Conservation (phyloP, 92 coral and sea anemone genomes). For the Porites cylindrica region DNA sequence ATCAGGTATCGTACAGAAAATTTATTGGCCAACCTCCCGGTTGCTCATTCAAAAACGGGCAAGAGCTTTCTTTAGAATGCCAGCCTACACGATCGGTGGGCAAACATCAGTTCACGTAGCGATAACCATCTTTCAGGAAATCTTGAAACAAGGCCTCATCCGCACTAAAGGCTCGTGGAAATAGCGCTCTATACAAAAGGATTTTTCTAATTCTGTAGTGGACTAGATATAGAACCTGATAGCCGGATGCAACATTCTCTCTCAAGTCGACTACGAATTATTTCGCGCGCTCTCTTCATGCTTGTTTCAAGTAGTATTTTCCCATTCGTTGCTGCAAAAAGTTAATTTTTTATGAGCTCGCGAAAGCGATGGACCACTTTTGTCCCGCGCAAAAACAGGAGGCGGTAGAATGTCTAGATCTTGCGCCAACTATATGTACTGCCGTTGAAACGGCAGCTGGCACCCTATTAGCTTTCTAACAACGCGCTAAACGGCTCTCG, state of each 20-base stretch:
- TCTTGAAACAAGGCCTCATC: conserved; percentile 38
- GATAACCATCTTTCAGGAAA: conserved; percentile 55
- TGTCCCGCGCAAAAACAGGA: background rate
- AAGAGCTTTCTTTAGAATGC: background rate
- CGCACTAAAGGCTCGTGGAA: conserved; percentile 31
- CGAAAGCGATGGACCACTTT: conserved; percentile 23
- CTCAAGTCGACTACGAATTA: conserved; percentile 13
- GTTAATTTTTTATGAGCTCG: conserved; percentile 24
- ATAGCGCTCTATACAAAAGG: conserved; percentile 39
- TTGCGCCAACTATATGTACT: background rate
- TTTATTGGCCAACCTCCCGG: conserved; percentile 1
- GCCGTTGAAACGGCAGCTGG: conserved; percentile 32
- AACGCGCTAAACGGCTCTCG: conserved; percentile 49
- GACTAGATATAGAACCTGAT: conserved; percentile 26
- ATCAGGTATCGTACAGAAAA: conserved; percentile 21
- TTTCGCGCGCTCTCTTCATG: background rate
- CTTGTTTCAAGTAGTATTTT: background rate
- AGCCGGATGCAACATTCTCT: background rate
- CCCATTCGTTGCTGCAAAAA: background rate
- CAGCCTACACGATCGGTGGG: conserved; percentile 19
- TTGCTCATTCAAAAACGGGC: conserved; percentile 1
- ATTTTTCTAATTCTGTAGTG: conserved; percentile 32
- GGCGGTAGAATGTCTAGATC: conserved; percentile 6
- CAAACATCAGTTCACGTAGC: conserved; percentile 32
- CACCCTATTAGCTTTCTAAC: conserved; percentile 38